Conservation (phyloP, 2,113 vertebrate species). For the Ivindomyrus marchei region DNA sequence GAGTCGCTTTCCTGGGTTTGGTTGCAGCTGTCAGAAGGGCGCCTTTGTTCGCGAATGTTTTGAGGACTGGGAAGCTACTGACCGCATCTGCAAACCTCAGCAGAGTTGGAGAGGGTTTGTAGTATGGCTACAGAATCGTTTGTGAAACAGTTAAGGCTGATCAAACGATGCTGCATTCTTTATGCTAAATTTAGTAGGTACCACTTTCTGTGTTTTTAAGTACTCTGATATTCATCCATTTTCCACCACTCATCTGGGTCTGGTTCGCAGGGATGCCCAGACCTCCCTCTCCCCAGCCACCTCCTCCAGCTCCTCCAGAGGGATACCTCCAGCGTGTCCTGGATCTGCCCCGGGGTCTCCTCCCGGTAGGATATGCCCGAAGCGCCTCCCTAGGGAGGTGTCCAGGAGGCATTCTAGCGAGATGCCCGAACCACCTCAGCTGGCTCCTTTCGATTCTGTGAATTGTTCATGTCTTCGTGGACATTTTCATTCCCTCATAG, state of each 20-base stretch:
- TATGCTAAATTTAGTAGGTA: neutral
- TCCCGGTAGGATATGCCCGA: neutral
- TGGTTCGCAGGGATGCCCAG: neutral
- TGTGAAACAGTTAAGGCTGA: neutral
- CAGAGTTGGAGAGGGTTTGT: neutral
- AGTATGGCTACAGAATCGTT: neutral
- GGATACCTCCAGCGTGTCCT: neutral
- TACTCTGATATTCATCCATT: neutral
- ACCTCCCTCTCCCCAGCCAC: neutral
- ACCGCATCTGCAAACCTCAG: neutral
- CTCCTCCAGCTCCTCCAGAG: neutral
- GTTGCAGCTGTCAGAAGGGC: constrained; percentile 43
- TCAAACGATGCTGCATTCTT: neutral
- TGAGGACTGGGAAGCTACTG: neutral
- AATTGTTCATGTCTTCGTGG: neutral
- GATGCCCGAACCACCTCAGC: neutral
- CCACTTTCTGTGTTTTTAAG: neutral
- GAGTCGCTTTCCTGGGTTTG: constrained; percentile 57
- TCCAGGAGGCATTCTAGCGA: neutral
- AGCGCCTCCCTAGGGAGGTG: neutral
- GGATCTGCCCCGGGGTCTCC: neutral
- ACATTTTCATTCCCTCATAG: neutral
- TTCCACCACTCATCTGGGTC: neutral
- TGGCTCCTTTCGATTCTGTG: neutral
- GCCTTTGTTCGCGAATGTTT: constrained; percentile 26